Base-by-base conservation (phyloP, 1,140 invertebrate species). In the Anastrepha ludens region DNA sequence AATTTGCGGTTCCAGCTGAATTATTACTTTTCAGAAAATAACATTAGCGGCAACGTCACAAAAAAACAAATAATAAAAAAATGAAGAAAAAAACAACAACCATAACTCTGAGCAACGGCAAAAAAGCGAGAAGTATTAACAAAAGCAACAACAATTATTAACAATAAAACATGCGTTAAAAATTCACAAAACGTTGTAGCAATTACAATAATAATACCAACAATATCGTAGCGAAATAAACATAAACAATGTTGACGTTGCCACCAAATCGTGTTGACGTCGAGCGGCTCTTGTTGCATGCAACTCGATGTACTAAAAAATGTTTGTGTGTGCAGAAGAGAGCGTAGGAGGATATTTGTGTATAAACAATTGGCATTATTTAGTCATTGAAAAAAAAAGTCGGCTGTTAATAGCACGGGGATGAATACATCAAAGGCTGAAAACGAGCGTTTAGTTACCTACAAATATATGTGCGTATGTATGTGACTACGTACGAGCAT, bases 1-100 rank as follows among this genome's bases (percentile, higher is more conserved):
- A 74, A 74, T 74, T 74, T 74, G 67, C 67, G 67, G 67, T 74
- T 74, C 11, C 44, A 47, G 17, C 67, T 74, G 67, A 74, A 74
- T 50, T 74, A 74, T 74, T 74, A 17, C 44, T 74, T 74, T 74
- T 47, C 67, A 47, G 47, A 74, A 74, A 74, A 74, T 74, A 74
- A 74, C 67, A 47, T 74, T 50, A 74, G 41, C 39, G 67, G 41
- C 29, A 74, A 50, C 39, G 4, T 39, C 7, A 4, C 6, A 0
- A 50, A 74, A 74, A 74, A 74, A 74, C 44, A 50, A 47, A 9
- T 47, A 47, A 47, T 8, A 74, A n/a, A 39, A 55, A 29, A n/a
- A 47, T 15, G 13, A n/a, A 29, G 3, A 20, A 47, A 17, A 8
- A 0, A 17, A 44, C 29, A 29, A 29, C 29, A 29, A 29, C 29